Percentiles rank a stretch among this genome's conserved stretches.
Evolutionary conservation across 2,113 vertebrate genomes (phyloP).

Genomic region (Neodon shergylaensis): DNA sequence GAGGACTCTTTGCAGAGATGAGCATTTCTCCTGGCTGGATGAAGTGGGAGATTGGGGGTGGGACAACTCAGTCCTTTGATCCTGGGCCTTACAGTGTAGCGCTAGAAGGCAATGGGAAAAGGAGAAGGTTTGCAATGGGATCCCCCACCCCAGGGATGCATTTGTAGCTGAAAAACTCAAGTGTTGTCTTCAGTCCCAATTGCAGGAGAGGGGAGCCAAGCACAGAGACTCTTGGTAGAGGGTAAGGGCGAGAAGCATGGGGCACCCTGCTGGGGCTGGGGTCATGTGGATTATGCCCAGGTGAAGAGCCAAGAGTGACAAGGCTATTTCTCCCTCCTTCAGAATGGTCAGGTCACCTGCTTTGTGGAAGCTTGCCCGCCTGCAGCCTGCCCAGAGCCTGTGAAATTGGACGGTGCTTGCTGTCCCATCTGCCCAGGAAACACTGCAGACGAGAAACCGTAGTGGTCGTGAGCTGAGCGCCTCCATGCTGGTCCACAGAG

Average conservation of each 20-base stretch:
- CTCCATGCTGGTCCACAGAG: slow-evolving; percentile 59
- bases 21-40: too few relatives aligned
- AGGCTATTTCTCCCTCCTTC: neutral
- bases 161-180: neutral
- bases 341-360: slow-evolving; percentile 96
- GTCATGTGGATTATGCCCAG: neutral
- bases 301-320: neutral
- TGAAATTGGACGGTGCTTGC: slow-evolving; percentile 90
- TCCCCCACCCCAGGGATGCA: too few relatives aligned
- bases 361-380: slow-evolving; percentile 92
- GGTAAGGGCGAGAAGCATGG: neutral
- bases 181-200: too few relatives aligned
- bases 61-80: neutral
- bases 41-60: too few relatives aligned
- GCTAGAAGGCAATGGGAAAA: neutral
- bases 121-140: too few relatives aligned
- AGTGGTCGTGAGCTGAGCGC: slow-evolving; percentile 54
- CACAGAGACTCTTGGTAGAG: neutral
- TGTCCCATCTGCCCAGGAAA: slow-evolving; percentile 90
- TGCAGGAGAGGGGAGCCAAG: neutral
- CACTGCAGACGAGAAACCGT: slow-evolving; percentile 71
- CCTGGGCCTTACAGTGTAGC: too few relatives aligned
- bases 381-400: slow-evolving; percentile 85
- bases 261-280: neutral
- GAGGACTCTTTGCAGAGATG: neutral